Evolutionary conservation across 2,888 invertebrate species (phyloP).

Genomic region (Macrosoma leucophasiata): DNA sequence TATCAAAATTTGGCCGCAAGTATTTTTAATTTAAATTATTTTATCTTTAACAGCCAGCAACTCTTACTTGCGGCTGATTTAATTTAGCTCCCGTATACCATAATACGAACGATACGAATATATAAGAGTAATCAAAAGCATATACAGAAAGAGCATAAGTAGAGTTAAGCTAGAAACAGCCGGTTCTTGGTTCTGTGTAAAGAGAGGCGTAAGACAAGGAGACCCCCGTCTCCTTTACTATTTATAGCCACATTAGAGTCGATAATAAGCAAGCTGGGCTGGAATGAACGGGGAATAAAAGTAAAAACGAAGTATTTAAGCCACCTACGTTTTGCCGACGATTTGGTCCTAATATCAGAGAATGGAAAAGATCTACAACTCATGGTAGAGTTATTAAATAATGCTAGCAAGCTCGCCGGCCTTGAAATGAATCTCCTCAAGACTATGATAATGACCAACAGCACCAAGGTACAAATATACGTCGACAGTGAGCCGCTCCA

Average conservation of each 20-base stretch:
- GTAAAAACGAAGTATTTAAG: slow-evolving; percentile 10
- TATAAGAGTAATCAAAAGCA: no score
- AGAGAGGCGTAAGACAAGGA: slow-evolving; percentile 20
- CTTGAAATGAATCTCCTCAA: slow-evolving; percentile 18
- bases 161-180: slow-evolving; percentile 10
- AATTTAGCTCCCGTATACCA: no score
- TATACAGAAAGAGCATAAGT: no score
- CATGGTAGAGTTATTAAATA: slow-evolving; percentile 14
- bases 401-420: slow-evolving; percentile 12
- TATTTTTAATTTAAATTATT: no score
- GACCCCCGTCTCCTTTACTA: slow-evolving; percentile 22
- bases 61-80: no score
- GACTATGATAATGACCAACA: slow-evolving; percentile 21
- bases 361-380: slow-evolving; percentile 13
- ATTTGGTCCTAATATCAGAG: slow-evolving; percentile 13
- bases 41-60: no score
- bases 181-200: slow-evolving; percentile 10
- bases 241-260: slow-evolving; percentile 2
- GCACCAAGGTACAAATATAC: slow-evolving; percentile 7
- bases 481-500: slow-evolving; percentile 4
- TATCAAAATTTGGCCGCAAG: no score
- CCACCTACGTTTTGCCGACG: slow-evolving; percentile 8
- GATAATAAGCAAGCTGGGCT: slow-evolving; percentile 12
- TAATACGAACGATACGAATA: no score
- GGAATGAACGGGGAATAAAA: slow-evolving; percentile 10